Evolutionary conservation across 92 coral and sea anemone species (phyloP).

Genomic region (Zoanthus sociatus): DNA sequence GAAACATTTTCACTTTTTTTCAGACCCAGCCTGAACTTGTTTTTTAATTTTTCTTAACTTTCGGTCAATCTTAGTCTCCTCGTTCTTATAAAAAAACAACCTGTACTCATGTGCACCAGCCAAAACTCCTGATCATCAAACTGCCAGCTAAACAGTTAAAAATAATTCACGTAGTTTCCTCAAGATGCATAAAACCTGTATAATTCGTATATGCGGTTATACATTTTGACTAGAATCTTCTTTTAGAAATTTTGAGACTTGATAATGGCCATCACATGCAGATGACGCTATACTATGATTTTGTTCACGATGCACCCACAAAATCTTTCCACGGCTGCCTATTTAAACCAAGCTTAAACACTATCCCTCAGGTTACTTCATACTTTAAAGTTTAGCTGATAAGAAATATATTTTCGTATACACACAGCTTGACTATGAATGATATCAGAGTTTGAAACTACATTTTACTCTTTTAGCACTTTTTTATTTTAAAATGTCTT

Average conservation of each 20-base stretch:
- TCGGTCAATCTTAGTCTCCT: no score
- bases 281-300: slow-evolving; percentile 17
- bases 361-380: not conserved
- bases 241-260: not conserved
- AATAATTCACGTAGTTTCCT: no score
- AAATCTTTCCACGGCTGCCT: not conserved
- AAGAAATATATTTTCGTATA: not conserved
- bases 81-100: no score
- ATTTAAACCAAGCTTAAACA: not conserved
- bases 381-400: not conserved
- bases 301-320: not conserved
- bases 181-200: not conserved
- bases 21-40: no score
- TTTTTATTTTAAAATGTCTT: not conserved
- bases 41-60: no score
- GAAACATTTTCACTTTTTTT: no score
- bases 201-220: not conserved
- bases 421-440: not conserved
- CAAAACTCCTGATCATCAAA: no score
- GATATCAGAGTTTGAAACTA: slow-evolving; percentile 8
- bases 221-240: not conserved
- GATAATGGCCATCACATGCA: not conserved
- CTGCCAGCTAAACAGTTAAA: no score
- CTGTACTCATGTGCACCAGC: no score
- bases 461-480: not conserved